Percentiles rank a stretch among this genome's conserved stretches.
Evolutionary conservation across 2,888 invertebrate species (phyloP).

Genomic region (Drosophila greeni): DNA sequence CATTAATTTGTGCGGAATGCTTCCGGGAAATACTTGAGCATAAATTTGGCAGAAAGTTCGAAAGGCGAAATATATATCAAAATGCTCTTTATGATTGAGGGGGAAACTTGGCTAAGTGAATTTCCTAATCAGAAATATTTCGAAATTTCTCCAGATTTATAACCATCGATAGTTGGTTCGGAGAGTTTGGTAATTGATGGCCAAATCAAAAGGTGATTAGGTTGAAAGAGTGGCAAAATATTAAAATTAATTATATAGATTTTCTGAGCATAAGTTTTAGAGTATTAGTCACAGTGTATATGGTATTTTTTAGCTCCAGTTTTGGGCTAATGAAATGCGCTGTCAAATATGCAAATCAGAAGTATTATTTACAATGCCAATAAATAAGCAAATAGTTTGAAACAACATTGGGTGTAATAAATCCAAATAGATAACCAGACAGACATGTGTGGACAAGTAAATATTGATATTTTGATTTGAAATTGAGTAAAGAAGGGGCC

Average conservation of each 20-base stretch:
- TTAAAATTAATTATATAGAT: neutral
- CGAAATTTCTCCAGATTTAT: constrained; percentile 11
- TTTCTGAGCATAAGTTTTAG: neutral
- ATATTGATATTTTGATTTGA: constrained; percentile 66
- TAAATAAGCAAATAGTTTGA: constrained; percentile 60
- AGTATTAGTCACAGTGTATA: neutral
- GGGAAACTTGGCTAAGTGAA: constrained; percentile 32
- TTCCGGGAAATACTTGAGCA: constrained; percentile 55
- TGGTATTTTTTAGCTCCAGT: neutral
- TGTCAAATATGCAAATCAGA: constrained; percentile 27
- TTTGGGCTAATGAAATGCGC: constrained; percentile 33
- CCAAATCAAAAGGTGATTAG: constrained; percentile 15
- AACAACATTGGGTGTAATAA: constrained; percentile 40
- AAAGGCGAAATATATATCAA: constrained; percentile 36
- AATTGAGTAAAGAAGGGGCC: constrained; percentile 49
- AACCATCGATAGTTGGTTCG: constrained; percentile 32
- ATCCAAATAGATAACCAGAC: constrained; percentile 28
- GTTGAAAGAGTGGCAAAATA: neutral
- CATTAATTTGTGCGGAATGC: constrained; percentile 65
- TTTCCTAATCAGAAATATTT: constrained; percentile 32
- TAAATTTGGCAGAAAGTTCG: constrained; percentile 36
- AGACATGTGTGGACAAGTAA: constrained; percentile 29
- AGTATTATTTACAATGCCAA: constrained; percentile 42
- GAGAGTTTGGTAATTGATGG: constrained; percentile 20
- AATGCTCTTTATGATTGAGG: constrained; percentile 30